Evolutionary conservation across 2,888 invertebrate genomes (phyloP).

Genomic region (Lepidocyrtinus sp.): DNA sequence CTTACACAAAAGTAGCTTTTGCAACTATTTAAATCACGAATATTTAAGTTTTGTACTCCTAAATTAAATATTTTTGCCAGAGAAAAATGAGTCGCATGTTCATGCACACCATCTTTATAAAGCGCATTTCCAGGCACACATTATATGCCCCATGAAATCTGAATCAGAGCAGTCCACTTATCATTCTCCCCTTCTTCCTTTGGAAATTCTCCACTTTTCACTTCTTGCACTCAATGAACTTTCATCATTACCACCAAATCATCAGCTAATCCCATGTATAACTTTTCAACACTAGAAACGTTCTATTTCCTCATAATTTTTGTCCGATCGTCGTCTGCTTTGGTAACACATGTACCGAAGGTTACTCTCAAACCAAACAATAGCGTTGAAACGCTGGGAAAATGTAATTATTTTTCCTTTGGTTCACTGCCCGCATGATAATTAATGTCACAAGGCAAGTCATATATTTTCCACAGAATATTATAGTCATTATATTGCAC

Average conservation of each 20-base stretch:
- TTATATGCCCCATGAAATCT: constrained; percentile 33
- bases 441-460: constrained; percentile 68
- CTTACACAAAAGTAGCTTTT: too few relatives aligned
- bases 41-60: too few relatives aligned
- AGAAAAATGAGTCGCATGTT: too few relatives aligned
- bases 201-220: background rate
- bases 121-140: too few relatives aligned
- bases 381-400: background rate
- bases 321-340: too few relatives aligned
- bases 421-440: constrained; percentile 67
- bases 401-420: constrained; percentile 69
- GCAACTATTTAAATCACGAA: too few relatives aligned
- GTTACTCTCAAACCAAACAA: background rate
- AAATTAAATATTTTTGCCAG: too few relatives aligned
- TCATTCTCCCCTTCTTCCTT: constrained; percentile 52
- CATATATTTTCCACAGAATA: constrained; percentile 64
- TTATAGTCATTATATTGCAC: constrained; percentile 64
- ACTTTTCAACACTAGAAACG: background rate
- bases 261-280: constrained; percentile 25
- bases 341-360: too few relatives aligned
- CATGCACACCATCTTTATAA: too few relatives aligned
- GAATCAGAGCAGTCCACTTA: constrained; percentile 52
- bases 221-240: constrained; percentile 1
- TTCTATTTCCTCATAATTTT: constrained; percentile 2
- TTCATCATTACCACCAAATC: background rate